Evolutionary conservation across 2,888 invertebrate species (phyloP).

Genomic region (Agrilus biguttatus): DNA sequence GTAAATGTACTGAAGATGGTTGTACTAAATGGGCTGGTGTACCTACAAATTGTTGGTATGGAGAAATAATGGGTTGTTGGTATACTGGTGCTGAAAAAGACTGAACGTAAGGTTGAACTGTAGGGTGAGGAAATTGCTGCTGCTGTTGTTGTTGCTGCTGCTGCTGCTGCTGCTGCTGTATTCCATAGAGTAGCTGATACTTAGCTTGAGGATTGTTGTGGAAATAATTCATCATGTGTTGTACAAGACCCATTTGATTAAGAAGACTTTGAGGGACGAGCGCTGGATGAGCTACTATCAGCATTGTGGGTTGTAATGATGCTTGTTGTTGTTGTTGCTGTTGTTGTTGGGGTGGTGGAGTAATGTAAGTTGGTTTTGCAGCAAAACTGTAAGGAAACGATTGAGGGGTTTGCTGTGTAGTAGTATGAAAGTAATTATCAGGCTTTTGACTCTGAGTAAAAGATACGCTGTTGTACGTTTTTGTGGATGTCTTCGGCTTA

Average conservation of each 20-base stretch:
- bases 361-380: too few relatives aligned
- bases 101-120: conserved; percentile 11
- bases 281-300: conserved; percentile 28
- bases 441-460: conserved; percentile 7
- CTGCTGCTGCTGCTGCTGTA: conserved; percentile 10
- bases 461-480: too few relatives aligned
- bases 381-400: neutral
- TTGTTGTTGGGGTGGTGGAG: conserved; percentile 3
- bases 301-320: conserved; percentile 20
- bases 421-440: conserved; percentile 8
- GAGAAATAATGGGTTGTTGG: conserved; percentile 3
- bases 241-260: conserved; percentile 13
- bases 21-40: conserved; percentile 2
- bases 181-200: conserved; percentile 15
- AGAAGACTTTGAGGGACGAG: conserved; percentile 19
- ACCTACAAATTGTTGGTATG: conserved; percentile 5
- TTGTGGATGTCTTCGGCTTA: too few relatives aligned
- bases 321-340: conserved; percentile 9
- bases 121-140: conserved; percentile 4
- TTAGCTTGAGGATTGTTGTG: conserved; percentile 23
- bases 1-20: neutral
- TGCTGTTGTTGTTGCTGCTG: conserved; percentile 2
- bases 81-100: conserved; percentile 10
- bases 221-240: conserved; percentile 25
- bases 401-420: conserved; percentile 2